Base-by-base conservation (phyloP, 1,140 invertebrate species). In the Nephila pilipes region DNA sequence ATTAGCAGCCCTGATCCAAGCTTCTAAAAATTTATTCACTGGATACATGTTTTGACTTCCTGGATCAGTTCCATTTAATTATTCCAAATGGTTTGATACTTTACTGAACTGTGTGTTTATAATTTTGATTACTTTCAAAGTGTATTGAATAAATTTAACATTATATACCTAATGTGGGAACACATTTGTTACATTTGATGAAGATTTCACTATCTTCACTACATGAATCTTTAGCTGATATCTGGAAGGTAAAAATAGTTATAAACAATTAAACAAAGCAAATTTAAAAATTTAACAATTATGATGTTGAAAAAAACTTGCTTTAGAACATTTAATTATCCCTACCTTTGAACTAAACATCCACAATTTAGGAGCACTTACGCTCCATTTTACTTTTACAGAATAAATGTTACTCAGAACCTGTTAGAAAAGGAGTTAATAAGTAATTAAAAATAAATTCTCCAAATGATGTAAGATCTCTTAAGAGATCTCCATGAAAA, bases 341-440 rank as follows among this genome's bases (percentile, higher is more conserved):
- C 38, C 3, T 90, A 90, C 87, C 87, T 90, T 90, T 90, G 54
- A 57, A 57, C 80, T 90, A 80, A 90, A 90, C 29, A 65, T 79
- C 87, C 87, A 90, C n/a, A 90, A 57, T 57, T 80, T 90, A 46
- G 87, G 65, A 20, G 87, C 8, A 79, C 63, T 90, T 80, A 57
- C 46, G 57, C 46, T 65, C 63, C 46, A 69, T 55, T 79, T 79
- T 36, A 69, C 65, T 36, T 80, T 90, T 8, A 90, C 87, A 57
- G 87, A 80, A 32, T 90, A 69, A 79, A 90, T 90, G 80, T 90
- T 90, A 32, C 87, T 90, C 14, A 90, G 54, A 16, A 90, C 46
- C 87, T 79, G 20, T 25, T 54, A n/a, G 8, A 83, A 8, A 83
- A n/a, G 14, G 16, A 55, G 8, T 4, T n/a, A 22, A 46, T 32